Evolutionary conservation across 2,888 invertebrate species (phyloP), one percentile per base, ranked within the genome.

Genomic region (Morpho achilles): DNA sequence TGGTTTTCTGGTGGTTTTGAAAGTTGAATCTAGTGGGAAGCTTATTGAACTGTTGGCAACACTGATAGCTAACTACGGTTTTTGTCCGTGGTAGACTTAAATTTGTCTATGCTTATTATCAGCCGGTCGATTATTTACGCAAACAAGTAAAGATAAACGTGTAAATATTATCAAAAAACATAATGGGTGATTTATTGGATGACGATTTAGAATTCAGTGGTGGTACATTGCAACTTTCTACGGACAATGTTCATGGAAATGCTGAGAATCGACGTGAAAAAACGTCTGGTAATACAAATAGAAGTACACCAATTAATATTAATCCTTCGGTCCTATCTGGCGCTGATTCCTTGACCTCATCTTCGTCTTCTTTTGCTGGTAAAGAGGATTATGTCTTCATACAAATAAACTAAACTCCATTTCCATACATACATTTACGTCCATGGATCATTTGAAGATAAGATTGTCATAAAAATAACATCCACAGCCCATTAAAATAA

Each of bases 151-250:
- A 47, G n/a, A 22, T 5, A 40, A 61, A 49, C 59, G 49, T 58
- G 43, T 50, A 60, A 58, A 56, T 56, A 60, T 55, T 52, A 41
- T 23, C 23, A 49, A 22, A 48, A 56, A 46, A 60, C 23, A 67
- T 60, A 61, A 90, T 91, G 91, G 77, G 82, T 67, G 87, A 91
- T 67, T 71, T 90, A 64, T 71, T 91, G 55, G 93, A 93, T 49
- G 92, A 93, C 42, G 93, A 92, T 67, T 79, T 80, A 77, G 92
- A 93, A 73, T 92, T 93, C 68, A 88, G 89, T 53, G 92, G 92
- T 44, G 92, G 92, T 49, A 92, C 92, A 40, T 71, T 91, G 63
- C 88, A 90, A 70, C 68, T 90, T 53, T 84, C 87, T 10, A 71
- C 82, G 1, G 88, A 89, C 23, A 74, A 72, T 46, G 65, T 67